A percentile compares a stretch with the other conserved stretches of the same genome.
Conservation (phyloP, 1,140 invertebrate genomes). For the Colletes latitarsis region DNA sequence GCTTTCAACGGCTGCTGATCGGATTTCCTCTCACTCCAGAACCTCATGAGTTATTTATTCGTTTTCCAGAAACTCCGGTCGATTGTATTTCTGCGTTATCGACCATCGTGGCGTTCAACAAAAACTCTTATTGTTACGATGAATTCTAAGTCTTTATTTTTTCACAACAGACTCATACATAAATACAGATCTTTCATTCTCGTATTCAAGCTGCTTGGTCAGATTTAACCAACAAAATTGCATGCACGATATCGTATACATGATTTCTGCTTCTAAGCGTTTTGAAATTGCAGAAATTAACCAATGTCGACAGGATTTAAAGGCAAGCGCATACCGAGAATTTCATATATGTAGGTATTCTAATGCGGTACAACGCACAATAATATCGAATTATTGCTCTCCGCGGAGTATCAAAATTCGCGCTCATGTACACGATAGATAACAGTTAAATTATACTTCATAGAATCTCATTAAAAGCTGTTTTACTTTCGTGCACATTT, state of each 20-base stretch:
- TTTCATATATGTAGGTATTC: too few species aligned
- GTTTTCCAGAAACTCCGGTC: not conserved
- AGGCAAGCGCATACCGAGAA: not conserved
- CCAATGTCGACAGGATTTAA: not conserved
- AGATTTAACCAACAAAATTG: not conserved
- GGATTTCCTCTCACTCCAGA: constrained; percentile 23
- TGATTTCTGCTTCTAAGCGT: not conserved
- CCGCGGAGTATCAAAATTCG: not conserved
- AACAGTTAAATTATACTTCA: not conserved
- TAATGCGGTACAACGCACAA: not conserved
- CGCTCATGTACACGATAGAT: constrained; percentile 3
- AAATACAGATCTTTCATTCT: too few species aligned
- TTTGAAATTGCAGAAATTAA: not conserved
- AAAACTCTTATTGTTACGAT: not conserved
- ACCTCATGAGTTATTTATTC: constrained; percentile 31
- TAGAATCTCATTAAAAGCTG: not conserved
- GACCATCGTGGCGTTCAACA: constrained; percentile 2
- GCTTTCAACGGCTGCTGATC: constrained; percentile 23
- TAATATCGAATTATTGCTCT: constrained; percentile 18
- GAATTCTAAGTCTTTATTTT: not conserved
- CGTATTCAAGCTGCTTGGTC: too few species aligned
- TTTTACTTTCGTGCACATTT: not conserved
- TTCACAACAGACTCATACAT: not conserved
- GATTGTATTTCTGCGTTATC: not conserved
- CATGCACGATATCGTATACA: not conserved